Conservation (phyloP, 2,888 invertebrate species). For the Mythimna vitellina region DNA sequence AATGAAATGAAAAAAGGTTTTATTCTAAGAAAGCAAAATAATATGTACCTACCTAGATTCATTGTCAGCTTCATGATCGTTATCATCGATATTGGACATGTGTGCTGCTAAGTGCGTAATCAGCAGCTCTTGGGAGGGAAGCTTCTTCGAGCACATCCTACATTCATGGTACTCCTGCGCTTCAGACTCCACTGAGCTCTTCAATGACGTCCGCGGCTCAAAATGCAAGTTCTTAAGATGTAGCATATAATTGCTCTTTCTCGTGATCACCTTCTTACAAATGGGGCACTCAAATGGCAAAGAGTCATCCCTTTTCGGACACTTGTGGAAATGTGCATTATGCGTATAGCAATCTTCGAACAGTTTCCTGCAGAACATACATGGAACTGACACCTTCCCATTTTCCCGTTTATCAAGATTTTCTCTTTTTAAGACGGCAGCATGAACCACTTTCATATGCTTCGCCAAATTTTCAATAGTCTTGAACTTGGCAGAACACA, state of each 20-base stretch:
- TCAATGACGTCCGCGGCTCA: constrained; percentile 60
- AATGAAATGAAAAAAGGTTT: neutral
- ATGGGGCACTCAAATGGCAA: constrained; percentile 76
- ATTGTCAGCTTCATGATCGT: constrained; percentile 68
- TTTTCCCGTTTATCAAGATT: constrained; percentile 52
- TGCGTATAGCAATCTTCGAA: constrained; percentile 81
- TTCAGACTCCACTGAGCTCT: constrained; percentile 46
- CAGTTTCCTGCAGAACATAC: constrained; percentile 77
- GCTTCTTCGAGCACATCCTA: constrained; percentile 81
- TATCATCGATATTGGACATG: constrained; percentile 81
- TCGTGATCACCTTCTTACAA: constrained; percentile 75
- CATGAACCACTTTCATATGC: constrained; percentile 84
- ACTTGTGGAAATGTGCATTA: constrained; percentile 77
- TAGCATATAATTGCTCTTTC: constrained; percentile 74
- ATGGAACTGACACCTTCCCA: constrained; percentile 74
- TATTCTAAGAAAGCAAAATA: constrained; percentile 5
- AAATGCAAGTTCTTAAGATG: constrained; percentile 82
- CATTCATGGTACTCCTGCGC: constrained; percentile 72
- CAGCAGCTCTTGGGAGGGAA: constrained; percentile 80
- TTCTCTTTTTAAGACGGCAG: constrained; percentile 76
- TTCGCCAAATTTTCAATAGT: constrained; percentile 81
- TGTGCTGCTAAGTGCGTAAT: constrained; percentile 85
- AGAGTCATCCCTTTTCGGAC: constrained; percentile 73
- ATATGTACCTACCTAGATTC: constrained; percentile 81
- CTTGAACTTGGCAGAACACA: constrained; percentile 82